Base-by-base conservation (phyloP, 2,888 invertebrate genomes). In the Pseudococcus jackbeardsleyi region DNA sequence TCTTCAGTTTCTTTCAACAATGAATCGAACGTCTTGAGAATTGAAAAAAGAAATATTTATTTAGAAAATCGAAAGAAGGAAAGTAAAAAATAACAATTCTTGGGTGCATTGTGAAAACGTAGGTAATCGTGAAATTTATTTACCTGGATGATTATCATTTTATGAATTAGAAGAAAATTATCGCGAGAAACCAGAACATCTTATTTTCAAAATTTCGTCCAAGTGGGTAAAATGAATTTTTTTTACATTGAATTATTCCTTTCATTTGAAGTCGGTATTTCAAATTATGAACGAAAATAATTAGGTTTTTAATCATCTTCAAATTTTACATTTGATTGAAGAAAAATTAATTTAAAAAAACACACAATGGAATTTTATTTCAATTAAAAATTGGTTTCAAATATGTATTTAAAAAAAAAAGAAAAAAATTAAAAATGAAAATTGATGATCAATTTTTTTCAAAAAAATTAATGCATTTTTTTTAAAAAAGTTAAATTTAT, bases 41-140 rank as follows among this genome's bases (percentile, higher is more conserved):
- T n/a, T n/a, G 54, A 54, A 15, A n/a, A n/a, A n/a, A 15, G 15
- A n/a, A n/a, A 54, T 54, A 54, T 54, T 54, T 54, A 54, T 54
- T 54, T 15, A n/a, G 5, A n/a, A 54, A n/a, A 54, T 54, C 54
- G 54, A 15, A 46, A 46, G 12, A 46, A 1, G 54, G 0, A n/a
- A 54, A 54, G 17, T 54, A n/a, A 54, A 54, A 54, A 54, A 54
- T 54, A n/a, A 54, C 54, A 54, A n/a, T 54, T 54, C n/a, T n/a
- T 54, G 54, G 0, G n/a, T 15, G 17, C n/a, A 54, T 54, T 54
- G 50, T 15, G 50, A 50, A 50, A 50, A 15, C 12, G 8, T 15
- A 15, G 26, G n/a, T 48, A 48, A 11, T 50, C 12, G 11, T 50
- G 15, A 50, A 50, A 50, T 42, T 42, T 42, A 42, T 42, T 42